phyloP scores from a whole-genome alignment of 2,797 vertebrate species.

The Squalus acanthias region DNA sequence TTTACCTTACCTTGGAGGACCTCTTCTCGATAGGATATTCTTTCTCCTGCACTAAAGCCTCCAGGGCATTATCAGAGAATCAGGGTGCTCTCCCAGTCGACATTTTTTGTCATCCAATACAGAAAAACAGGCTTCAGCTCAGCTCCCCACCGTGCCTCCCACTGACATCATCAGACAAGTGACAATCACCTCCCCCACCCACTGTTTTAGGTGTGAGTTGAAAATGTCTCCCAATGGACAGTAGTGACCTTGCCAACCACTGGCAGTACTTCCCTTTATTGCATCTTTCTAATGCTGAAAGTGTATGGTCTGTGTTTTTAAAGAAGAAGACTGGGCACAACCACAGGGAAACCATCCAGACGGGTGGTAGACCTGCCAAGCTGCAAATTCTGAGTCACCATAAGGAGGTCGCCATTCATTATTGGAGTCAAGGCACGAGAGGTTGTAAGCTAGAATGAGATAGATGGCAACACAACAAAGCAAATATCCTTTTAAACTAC shows the following conservation, averaged over 20 bases:
- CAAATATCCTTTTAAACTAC: not conserved
- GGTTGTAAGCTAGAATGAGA: not conserved
- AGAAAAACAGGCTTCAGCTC: not conserved
- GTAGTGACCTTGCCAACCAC: not conserved
- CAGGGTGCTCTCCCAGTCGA: too few relatives aligned
- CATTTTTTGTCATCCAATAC: not conserved
- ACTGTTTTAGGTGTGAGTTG: not conserved
- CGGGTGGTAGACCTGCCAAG: not conserved
- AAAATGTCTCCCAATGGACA: not conserved
- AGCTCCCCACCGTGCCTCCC: not conserved
- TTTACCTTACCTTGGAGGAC: not conserved
- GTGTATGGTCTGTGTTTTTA: not conserved
- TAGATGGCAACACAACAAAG: not conserved
- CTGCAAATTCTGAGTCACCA: not conserved
- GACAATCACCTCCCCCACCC: not conserved
- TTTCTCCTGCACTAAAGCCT: not conserved
- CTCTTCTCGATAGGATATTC: not conserved
- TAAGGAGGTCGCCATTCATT: not conserved
- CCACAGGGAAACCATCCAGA: not conserved
- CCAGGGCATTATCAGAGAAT: not conserved
- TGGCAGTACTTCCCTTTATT: not conserved
- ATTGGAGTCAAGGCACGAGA: not conserved
- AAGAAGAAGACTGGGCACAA: not conserved
- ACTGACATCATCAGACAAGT: not conserved
- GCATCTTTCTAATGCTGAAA: not conserved